A percentile compares a stretch with the other conserved stretches of the same genome.
These are phyloP conservation scores for Apamea monoglypha DNA, from an alignment of 2,888 invertebrate genomes.

Conservation along the genomic window DNA sequence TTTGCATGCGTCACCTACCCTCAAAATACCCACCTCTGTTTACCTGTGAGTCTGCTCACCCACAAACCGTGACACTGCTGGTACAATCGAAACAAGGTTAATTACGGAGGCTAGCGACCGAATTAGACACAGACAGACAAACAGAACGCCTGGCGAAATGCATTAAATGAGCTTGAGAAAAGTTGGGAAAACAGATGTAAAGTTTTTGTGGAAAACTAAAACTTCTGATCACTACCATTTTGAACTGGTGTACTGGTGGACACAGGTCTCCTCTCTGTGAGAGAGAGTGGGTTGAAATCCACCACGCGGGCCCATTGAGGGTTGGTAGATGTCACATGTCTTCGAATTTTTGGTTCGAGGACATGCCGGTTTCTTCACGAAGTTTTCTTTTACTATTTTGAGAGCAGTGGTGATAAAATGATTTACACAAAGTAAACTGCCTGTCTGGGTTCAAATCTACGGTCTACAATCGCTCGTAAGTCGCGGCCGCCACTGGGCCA, in stretches of 20 bases:
- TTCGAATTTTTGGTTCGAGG: background rate
- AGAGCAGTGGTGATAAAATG: no score
- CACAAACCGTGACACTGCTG: slow-evolving; percentile 49
- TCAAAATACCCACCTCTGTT: slow-evolving; percentile 43
- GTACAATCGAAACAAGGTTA: slow-evolving; percentile 56
- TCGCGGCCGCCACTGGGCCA: no score
- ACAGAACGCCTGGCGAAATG: slow-evolving; percentile 22
- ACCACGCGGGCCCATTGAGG: background rate
- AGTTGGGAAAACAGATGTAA: slow-evolving; percentile 9
- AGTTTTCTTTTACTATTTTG: no score
- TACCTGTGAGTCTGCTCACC: slow-evolving; percentile 57
- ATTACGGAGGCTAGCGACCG: slow-evolving; percentile 39
- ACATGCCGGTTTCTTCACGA: no score
- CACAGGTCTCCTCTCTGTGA: background rate
- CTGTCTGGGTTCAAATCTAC: no score
- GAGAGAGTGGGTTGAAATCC: background rate
- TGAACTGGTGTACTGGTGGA: background rate
- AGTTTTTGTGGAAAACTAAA: background rate
- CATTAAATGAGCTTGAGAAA: background rate
- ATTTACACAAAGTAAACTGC: no score
- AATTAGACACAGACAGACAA: slow-evolving; percentile 59
- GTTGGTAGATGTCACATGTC: background rate
- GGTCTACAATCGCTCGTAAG: no score
- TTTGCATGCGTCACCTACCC: slow-evolving; percentile 17
- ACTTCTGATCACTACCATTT: background rate